Evolutionary conservation across 2,888 invertebrate genomes (phyloP), one percentile per base, ranked within the genome.

Genomic region (Polyploca ridens): DNA sequence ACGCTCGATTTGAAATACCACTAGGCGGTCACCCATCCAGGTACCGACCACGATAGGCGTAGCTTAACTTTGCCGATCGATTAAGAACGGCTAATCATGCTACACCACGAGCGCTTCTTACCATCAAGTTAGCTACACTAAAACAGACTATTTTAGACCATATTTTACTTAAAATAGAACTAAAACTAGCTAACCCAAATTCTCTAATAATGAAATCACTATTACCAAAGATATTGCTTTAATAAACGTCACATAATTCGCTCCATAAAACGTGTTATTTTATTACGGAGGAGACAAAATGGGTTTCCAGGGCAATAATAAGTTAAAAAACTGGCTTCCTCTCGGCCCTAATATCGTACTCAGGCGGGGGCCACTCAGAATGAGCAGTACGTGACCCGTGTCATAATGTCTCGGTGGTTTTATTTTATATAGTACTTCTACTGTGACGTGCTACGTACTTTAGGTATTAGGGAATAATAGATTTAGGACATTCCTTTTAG

Each of bases 231-330:
- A 54, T 54, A 54, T 54, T 54, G 19, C 54, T 19, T 54, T 54
- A 54, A 54, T 54, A 54, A 54, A 54, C 54, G 19, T 54, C 54
- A 54, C 54, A 54, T 54, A 54, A 54, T 54, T 54, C 19, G 11
- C 14, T 61, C 61, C 44, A 61, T 61, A 61, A 44, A 61, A 27
- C 61, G 16, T 41, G 27, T 61, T 41, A 19, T 61, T 61, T 61
- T 61, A 41, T 41, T 41, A 61, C 16, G 41, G 6, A 38, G 38
- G 5, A 61, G 38, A 61, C 61, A 41, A 61, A 61, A 61, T 61
- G 61, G 61, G 61, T 41, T 61, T 61, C 61, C n/a, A 41, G 59
- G 19, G 41, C 41, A 61, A 41, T 61, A 61, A 61, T 61, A 61
- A 61, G 61, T 61, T 61, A 61, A 61, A 60, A 61, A 61, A 61